phyloP scores from a whole-genome alignment of 1,140 invertebrate genomes.

The Calliphora vicina region DNA sequence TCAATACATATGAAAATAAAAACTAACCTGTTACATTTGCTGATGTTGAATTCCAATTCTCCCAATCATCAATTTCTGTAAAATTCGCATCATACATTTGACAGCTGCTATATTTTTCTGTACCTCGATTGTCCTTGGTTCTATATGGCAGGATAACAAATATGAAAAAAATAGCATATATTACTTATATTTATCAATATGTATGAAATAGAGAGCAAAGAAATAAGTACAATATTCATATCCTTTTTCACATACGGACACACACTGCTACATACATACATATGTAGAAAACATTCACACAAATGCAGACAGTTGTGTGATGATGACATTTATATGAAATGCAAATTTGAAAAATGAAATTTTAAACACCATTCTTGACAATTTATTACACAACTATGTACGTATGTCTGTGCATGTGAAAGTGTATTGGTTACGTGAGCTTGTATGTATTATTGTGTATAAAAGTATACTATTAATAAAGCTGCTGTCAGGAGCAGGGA shows the following conservation, averaged over 20 bases:
- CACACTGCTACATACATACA: neutral
- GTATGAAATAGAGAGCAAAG: neutral
- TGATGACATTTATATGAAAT: conserved; percentile 35
- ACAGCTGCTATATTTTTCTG: conserved; percentile 56
- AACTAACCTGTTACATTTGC: conserved; percentile 52
- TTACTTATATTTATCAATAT: conserved; percentile 20
- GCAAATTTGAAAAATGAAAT: conserved; percentile 34
- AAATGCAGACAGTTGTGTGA: conserved; percentile 4
- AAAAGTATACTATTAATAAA: neutral
- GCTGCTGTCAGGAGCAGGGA: neutral
- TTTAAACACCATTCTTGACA: conserved; percentile 26
- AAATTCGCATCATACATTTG: conserved; percentile 60
- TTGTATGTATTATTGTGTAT: neutral
- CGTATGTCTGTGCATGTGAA: neutral
- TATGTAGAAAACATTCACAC: neutral
- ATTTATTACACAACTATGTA: conserved; percentile 30
- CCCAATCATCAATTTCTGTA: conserved; percentile 52
- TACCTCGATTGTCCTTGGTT: conserved; percentile 53
- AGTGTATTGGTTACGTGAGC: neutral
- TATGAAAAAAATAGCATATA: neutral
- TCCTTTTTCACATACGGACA: neutral
- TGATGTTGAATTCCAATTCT: conserved; percentile 48
- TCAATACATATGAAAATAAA: neutral
- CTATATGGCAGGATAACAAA: conserved; percentile 40
- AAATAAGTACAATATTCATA: neutral